Evolutionary conservation across 2,888 invertebrate genomes (phyloP), one percentile per base, ranked within the genome.

Genomic region (Pteria penguin): DNA sequence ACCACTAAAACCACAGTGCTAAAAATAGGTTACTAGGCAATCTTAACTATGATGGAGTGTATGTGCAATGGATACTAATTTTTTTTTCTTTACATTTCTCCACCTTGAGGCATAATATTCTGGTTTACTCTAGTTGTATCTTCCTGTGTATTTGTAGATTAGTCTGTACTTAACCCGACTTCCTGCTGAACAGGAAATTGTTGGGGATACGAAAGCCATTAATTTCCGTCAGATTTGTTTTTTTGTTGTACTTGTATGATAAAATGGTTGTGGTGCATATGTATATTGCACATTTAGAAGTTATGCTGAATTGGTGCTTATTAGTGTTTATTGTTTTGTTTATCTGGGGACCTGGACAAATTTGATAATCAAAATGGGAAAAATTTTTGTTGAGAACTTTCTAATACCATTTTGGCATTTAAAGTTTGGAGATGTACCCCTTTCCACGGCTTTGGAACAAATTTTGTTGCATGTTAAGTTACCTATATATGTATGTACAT

Each of bases 281-380:
- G 8, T 14, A 18, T 14, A 18, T 8, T 45, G 45, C 45, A 45
- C 45, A 36, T 65, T 65, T 36, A 36, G 45, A 24, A 45, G 32
- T 36, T 36, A 65, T 65, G 65, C 65, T 36, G 24, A 65, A 36
- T 36, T 65, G 65, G 65, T 65, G 65, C 65, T 65, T 36, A 31
- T n/a, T n/a, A n/a, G n/a, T n/a, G n/a, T n/a, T n/a, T n/a, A n/a
- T n/a, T n/a, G n/a, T n/a, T n/a, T n/a, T n/a, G n/a, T n/a, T n/a
- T n/a, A n/a, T n/a, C n/a, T n/a, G n/a, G n/a, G n/a, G n/a, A n/a
- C n/a, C n/a, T n/a, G n/a, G n/a, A n/a, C n/a, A n/a, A n/a, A n/a
- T n/a, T n/a, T n/a, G n/a, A n/a, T n/a, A n/a, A n/a, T n/a, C n/a
- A n/a, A n/a, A n/a, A n/a, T n/a, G n/a, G n/a, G n/a, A n/a, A n/a